Evolutionary conservation across 2,797 vertebrate species (phyloP).

Genomic region (Staurois parvus): DNA sequence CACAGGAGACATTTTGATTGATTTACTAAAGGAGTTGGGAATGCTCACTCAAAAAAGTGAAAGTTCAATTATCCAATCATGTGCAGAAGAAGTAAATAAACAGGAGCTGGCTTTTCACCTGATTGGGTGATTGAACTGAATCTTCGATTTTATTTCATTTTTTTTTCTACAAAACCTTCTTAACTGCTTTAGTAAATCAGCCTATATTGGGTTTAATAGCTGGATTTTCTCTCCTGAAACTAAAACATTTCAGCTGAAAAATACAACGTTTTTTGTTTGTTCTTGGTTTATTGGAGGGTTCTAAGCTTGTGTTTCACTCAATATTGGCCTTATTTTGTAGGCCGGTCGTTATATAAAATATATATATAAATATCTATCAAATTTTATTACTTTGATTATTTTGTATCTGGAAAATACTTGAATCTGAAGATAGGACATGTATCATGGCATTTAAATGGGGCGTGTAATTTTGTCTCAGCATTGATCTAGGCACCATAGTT

Average conservation of each 20-base stretch:
- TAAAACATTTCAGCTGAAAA: not conserved
- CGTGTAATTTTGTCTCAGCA: slow-evolving; percentile 54
- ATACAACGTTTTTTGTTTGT: not conserved
- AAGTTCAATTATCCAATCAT: not conserved
- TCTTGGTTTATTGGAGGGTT: not conserved
- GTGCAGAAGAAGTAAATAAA: not conserved
- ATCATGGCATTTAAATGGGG: slow-evolving; percentile 68
- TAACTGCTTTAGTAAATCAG: not conserved
- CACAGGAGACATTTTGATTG: not conserved
- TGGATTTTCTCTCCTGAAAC: not conserved
- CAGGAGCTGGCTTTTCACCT: not conserved
- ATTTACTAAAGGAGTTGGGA: not conserved
- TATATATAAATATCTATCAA: not conserved
- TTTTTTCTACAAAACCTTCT: not conserved
- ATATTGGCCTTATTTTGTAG: slow-evolving; percentile 27
- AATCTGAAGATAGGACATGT: slow-evolving; percentile 72
- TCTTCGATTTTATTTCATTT: too few relatives aligned
- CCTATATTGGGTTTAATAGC: not conserved
- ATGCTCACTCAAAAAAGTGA: not conserved
- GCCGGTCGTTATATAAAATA: slow-evolving; percentile 7
- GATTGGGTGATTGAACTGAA: not conserved
- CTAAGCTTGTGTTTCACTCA: slow-evolving; percentile 12
- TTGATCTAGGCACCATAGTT: slow-evolving; percentile 34
- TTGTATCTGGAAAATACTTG: slow-evolving; percentile 81
- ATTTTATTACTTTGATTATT: slow-evolving; percentile 61